Conservation (phyloP, 1,140 invertebrate species). For the Nasonia longicornis region DNA sequence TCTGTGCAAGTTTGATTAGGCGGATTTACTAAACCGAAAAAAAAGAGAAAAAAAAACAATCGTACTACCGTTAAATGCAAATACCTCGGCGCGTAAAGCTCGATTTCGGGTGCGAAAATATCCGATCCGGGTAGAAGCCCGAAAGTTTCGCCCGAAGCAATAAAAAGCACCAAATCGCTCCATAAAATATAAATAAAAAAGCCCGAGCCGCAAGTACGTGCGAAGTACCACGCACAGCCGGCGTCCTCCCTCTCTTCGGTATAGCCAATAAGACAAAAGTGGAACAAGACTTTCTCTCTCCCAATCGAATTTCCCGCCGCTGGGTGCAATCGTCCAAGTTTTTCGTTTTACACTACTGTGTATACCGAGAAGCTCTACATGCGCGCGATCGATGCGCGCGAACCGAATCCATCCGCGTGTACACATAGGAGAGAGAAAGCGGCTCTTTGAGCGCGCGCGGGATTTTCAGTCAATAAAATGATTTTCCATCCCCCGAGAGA, state of each 20-base stretch:
- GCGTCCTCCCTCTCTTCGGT: background rate
- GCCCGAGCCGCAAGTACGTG: constrained; percentile 28
- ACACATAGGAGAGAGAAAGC: background rate
- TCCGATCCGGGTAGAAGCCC: background rate
- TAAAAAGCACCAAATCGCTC: constrained; percentile 25
- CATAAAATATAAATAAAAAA: constrained; percentile 41
- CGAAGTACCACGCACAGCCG: background rate
- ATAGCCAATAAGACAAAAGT: constrained; percentile 34
- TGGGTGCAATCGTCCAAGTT: constrained; percentile 27
- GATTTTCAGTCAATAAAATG: constrained; percentile 38
- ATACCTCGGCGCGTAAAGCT: background rate
- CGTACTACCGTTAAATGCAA: too few relatives aligned
- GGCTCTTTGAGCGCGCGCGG: background rate
- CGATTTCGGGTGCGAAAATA: constrained; percentile 8
- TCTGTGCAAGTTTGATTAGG: background rate
- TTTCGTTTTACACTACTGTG: constrained; percentile 16
- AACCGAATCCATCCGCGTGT: background rate
- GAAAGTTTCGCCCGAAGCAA: constrained; percentile 15
- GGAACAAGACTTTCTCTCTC: background rate
- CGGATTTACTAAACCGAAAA: background rate
- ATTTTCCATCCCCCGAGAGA: constrained; percentile 1
- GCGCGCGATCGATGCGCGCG: background rate
- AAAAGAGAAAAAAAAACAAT: background rate
- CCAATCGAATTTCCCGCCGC: constrained; percentile 27
- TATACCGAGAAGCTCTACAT: background rate